Percentiles rank a stretch among this genome's conserved stretches.
phyloP scores from a whole-genome alignment of 2,888 invertebrate genomes.

The Ctenicera cuprea region DNA sequence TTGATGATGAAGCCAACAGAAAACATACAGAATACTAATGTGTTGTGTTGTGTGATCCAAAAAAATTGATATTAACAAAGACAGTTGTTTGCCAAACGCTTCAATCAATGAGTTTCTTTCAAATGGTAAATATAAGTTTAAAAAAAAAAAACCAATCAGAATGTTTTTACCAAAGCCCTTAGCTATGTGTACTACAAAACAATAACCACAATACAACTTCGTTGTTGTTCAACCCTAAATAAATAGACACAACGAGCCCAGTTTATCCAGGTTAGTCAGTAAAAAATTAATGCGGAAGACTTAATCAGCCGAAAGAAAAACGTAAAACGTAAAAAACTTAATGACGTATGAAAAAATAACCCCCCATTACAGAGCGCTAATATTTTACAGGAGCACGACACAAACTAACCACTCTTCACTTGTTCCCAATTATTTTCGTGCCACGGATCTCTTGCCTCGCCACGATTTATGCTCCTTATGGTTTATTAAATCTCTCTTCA shows the following conservation, averaged over 20 bases:
- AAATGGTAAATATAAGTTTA: no score
- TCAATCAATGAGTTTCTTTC: no score
- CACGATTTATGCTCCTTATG: constrained; percentile 43
- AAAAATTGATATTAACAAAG: no score
- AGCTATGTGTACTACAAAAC: no score
- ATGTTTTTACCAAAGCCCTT: no score
- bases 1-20: no score
- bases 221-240: neutral
- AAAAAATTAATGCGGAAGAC: constrained; percentile 27
- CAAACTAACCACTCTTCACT: constrained; percentile 44
- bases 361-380: constrained; percentile 31
- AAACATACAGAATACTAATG: no score
- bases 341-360: constrained; percentile 35
- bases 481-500: constrained; percentile 47
- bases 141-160: no score
- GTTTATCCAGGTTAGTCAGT: constrained; percentile 17
- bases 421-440: constrained; percentile 49
- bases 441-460: constrained; percentile 37
- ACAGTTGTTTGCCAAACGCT: no score
- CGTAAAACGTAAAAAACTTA: constrained; percentile 27
- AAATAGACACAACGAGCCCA: neutral
- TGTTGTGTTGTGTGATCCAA: no score
- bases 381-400: constrained; percentile 42
- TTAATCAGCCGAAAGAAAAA: constrained; percentile 23
- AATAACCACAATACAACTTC: neutral